phyloP scores from a whole-genome alignment of 2,113 vertebrate genomes.

The Heptranchias perlo region DNA sequence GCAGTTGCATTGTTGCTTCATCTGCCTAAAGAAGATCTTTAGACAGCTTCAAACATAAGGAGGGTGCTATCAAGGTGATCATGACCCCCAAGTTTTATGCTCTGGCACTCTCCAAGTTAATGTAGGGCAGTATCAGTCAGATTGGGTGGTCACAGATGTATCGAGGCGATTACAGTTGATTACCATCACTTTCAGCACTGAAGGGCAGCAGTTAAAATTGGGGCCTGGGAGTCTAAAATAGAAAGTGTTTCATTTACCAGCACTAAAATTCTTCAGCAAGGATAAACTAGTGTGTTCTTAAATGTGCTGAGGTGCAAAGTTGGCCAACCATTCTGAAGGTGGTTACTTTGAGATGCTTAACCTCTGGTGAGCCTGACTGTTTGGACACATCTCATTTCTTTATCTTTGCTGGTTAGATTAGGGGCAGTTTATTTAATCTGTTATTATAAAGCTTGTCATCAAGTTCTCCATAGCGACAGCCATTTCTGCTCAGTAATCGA shows the following conservation, averaged over 20 bases:
- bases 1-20: background rate
- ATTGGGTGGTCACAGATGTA: background rate
- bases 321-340: background rate
- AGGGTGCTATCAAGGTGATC: background rate
- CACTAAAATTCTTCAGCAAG: background rate
- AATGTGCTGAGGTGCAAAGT: background rate
- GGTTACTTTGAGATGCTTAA: background rate
- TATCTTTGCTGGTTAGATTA: background rate
- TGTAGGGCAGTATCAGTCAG: background rate
- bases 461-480: background rate
- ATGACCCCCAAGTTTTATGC: too few relatives aligned
- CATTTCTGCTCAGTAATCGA: background rate
- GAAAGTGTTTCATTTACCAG: background rate
- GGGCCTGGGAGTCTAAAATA: background rate
- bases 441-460: background rate
- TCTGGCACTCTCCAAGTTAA: background rate
- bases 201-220: background rate
- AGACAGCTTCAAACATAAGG: background rate
- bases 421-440: background rate
- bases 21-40: background rate
- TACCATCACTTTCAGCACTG: background rate
- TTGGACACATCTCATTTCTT: background rate
- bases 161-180: background rate
- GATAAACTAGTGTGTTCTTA: background rate
- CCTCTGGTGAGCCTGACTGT: background rate